Conservation (phyloP, 2,888 invertebrate genomes). For the Hemithea aestivaria region DNA sequence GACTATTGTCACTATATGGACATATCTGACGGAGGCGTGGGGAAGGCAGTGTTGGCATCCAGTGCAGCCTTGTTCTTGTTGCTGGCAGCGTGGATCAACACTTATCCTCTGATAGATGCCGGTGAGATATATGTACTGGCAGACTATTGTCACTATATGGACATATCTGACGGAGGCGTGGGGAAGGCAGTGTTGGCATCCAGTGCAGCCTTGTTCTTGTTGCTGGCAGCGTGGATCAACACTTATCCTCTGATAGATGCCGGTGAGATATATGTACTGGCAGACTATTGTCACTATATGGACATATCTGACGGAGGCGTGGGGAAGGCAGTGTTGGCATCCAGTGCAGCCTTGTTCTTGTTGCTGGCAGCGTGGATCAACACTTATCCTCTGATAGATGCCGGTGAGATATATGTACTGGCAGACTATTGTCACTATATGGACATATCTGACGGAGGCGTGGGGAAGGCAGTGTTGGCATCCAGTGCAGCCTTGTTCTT, state of each 20-base stretch:
- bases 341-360: constrained; percentile 72
- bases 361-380: constrained; percentile 83
- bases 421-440: constrained; percentile 63
- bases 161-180: constrained; percentile 74
- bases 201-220: constrained; percentile 72
- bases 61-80: constrained; percentile 75
- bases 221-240: constrained; percentile 83
- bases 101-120: constrained; percentile 82
- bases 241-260: constrained; percentile 83
- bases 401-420: constrained; percentile 30
- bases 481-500: constrained; percentile 72
- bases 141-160: constrained; percentile 66
- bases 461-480: constrained; percentile 80
- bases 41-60: constrained; percentile 77
- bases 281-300: constrained; percentile 62
- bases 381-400: constrained; percentile 82
- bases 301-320: constrained; percentile 76
- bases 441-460: constrained; percentile 77
- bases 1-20: constrained; percentile 68
- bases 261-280: constrained; percentile 23
- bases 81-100: constrained; percentile 83
- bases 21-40: constrained; percentile 76
- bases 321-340: constrained; percentile 79
- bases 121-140: constrained; percentile 20
- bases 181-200: constrained; percentile 80